phyloP scores from a whole-genome alignment of 2,113 vertebrate genomes.

The Hydrolagus affinis region DNA sequence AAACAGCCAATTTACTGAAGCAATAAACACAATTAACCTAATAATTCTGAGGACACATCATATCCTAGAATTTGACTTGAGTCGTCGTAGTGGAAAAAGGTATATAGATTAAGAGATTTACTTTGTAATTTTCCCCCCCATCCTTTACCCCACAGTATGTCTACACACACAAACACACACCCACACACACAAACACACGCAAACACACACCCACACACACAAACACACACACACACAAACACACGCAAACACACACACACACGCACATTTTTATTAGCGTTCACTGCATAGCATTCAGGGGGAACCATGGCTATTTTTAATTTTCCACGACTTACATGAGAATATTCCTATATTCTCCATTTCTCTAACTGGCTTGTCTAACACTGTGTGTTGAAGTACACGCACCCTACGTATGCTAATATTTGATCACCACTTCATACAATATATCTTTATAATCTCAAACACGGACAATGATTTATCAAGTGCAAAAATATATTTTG shows the following conservation, averaged over 20 bases:
- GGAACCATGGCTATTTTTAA: neutral
- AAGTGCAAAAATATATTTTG: neutral
- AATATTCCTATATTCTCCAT: neutral
- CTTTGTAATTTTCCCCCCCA: neutral
- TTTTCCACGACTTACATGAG: neutral
- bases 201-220: neutral
- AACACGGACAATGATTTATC: neutral
- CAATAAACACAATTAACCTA: neutral
- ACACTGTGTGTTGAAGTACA: neutral
- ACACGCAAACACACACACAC: neutral
- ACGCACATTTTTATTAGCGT: neutral
- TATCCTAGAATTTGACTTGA: neutral
- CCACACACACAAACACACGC: neutral
- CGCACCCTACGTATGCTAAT: neutral
- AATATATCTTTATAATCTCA: neutral
- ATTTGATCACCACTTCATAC: neutral
- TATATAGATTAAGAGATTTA: neutral
- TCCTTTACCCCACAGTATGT: too few relatives aligned
- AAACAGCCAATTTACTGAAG: neutral
- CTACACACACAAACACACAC: neutral
- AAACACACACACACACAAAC: neutral
- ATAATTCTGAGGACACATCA: neutral
- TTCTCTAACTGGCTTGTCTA: neutral
- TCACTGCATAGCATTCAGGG: neutral
- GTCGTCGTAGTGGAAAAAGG: neutral